phyloP scores from a whole-genome alignment of 30 jellyfish, hydroid and myxozoan genomes.

The Rhopilema esculentum region DNA sequence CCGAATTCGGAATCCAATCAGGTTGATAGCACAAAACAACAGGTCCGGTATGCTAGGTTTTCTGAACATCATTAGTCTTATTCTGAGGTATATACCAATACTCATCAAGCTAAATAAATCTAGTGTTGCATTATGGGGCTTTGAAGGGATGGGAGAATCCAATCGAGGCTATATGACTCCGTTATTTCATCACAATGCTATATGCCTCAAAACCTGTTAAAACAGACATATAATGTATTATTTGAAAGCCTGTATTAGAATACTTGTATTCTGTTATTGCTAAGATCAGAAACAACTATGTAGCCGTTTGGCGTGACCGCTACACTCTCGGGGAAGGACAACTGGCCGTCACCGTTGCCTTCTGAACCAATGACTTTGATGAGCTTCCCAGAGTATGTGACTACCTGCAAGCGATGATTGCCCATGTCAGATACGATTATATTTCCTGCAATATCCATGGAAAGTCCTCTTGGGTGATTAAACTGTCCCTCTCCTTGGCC shows the following conservation, averaged over 20 bases:
- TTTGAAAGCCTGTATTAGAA: slow-evolving; percentile 63
- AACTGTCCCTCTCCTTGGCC: slow-evolving; percentile 97
- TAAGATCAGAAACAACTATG: slow-evolving; percentile 89
- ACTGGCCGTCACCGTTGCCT: slow-evolving; percentile 97
- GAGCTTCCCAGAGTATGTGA: slow-evolving; percentile 85
- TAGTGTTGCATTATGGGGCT: too few species aligned
- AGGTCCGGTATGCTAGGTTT: too few species aligned
- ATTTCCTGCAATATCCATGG: slow-evolving; percentile 96
- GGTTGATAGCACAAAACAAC: too few species aligned
- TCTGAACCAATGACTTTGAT: slow-evolving; percentile 91
- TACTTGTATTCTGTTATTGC: slow-evolving; percentile 95
- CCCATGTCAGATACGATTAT: slow-evolving; percentile 98
- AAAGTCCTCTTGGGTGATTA: slow-evolving; percentile 96
- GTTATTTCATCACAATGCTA: too few species aligned
- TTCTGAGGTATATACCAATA: too few species aligned
- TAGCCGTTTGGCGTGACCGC: slow-evolving; percentile 98
- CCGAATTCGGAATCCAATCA: too few species aligned
- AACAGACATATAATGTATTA: too few species aligned
- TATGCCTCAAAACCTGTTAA: too few species aligned
- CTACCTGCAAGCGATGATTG: slow-evolving; percentile 85
- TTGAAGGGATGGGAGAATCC: too few species aligned
- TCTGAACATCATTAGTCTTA: too few species aligned
- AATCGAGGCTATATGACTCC: too few species aligned
- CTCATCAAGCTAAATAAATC: too few species aligned
- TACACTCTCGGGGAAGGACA: slow-evolving; percentile 97